phyloP scores from a whole-genome alignment of 1,140 invertebrate species.

The Coptotermes formosanus region DNA sequence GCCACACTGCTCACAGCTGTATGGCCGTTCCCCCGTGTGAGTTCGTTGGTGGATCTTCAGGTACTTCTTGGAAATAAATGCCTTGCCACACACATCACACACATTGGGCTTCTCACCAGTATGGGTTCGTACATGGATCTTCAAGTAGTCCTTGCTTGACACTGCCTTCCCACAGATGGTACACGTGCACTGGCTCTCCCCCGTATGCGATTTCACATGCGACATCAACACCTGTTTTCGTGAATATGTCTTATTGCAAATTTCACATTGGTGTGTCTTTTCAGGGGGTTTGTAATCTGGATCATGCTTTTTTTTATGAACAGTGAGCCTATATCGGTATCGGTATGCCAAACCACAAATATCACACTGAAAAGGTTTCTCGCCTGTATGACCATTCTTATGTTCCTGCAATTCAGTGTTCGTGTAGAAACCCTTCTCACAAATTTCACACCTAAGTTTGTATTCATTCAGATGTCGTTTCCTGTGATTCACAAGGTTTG shows the following conservation, averaged over 20 bases:
- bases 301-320: conserved; percentile 44
- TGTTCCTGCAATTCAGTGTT: conserved; percentile 50
- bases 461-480: conserved; percentile 29
- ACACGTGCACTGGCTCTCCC: conserved; percentile 39
- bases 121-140: conserved; percentile 65
- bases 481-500: conserved; percentile 21
- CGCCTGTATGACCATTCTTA: conserved; percentile 56
- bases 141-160: conserved; percentile 50
- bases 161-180: conserved; percentile 43
- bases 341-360: conserved; percentile 60
- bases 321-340: conserved; percentile 45
- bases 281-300: conserved; percentile 51
- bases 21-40: conserved; percentile 34
- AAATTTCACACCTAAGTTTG: conserved; percentile 56
- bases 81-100: conserved; percentile 51
- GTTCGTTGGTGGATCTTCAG: conserved; percentile 45
- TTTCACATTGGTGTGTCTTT: conserved; percentile 43
- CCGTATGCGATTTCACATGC: conserved; percentile 49
- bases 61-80: conserved; percentile 46
- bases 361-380: conserved; percentile 75
- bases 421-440: conserved; percentile 60
- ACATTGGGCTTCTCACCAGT: conserved; percentile 50
- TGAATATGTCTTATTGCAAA: conserved; percentile 35
- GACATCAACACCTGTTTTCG: conserved; percentile 48
- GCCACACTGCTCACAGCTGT: conserved; percentile 45